Conservation (phyloP, 2,888 invertebrate genomes). For the Cepaea hortensis region DNA sequence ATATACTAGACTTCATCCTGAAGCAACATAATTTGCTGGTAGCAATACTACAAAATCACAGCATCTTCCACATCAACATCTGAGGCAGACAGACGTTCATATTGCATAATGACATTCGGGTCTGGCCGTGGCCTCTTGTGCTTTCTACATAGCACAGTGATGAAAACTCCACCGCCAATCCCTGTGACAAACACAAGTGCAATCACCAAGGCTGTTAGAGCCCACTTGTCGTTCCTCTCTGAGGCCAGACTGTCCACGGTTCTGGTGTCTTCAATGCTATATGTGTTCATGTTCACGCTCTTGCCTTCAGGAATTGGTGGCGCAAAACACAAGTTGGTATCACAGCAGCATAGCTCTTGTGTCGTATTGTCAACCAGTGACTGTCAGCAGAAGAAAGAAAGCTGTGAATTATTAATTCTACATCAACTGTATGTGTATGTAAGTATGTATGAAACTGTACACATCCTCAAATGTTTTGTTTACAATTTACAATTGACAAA, state of each 20-base stretch:
- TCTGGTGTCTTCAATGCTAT: neutral
- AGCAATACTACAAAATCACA: conserved; percentile 30
- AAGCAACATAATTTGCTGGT: neutral
- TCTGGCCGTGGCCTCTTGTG: conserved; percentile 19
- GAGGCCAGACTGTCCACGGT: conserved; percentile 9
- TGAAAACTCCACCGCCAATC: conserved; percentile 32
- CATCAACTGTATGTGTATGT: neutral
- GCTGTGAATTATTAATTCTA: neutral
- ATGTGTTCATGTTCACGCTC: neutral
- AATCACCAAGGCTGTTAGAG: conserved; percentile 44
- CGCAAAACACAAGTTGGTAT: conserved; percentile 47
- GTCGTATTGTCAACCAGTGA: conserved; percentile 30
- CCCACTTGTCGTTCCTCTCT: conserved; percentile 1
- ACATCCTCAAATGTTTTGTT: neutral
- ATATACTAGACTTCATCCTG: neutral
- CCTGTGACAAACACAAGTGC: conserved; percentile 32
- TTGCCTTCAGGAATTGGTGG: conserved; percentile 27
- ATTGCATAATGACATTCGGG: conserved; percentile 50
- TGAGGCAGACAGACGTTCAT: conserved; percentile 44
- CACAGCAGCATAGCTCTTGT: conserved; percentile 53
- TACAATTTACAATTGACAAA: neutral
- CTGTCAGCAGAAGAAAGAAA: conserved; percentile 11
- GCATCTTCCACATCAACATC: conserved; percentile 39
- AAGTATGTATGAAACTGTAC: no score
- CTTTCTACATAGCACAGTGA: conserved; percentile 28